Evolutionary conservation across 2,113 vertebrate genomes (phyloP).

Genomic region (Pleuronectes platessa): DNA sequence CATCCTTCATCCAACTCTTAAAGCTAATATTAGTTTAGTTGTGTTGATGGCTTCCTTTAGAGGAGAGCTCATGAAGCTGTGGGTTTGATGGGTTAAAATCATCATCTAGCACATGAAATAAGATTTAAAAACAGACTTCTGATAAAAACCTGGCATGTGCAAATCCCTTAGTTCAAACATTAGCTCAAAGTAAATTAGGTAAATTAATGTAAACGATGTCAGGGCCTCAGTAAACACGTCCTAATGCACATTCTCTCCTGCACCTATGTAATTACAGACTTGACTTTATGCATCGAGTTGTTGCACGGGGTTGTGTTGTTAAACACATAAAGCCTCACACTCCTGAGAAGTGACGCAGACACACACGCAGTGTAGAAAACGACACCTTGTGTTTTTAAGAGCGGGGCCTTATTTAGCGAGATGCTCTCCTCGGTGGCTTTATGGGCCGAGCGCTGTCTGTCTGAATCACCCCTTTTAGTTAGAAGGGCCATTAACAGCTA

Average conservation of each 20-base stretch:
- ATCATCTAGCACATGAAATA: not conserved
- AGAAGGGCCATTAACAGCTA: constrained; percentile 74
- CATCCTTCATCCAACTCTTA: constrained; percentile 45
- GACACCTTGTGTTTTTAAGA: constrained; percentile 50
- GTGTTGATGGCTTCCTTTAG: constrained; percentile 15
- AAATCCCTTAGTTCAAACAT: not conserved
- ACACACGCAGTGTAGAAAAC: constrained; percentile 22
- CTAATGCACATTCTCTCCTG: not conserved
- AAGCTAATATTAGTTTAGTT: constrained; percentile 52
- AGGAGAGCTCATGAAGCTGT: not conserved
- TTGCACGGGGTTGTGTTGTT: not conserved
- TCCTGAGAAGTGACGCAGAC: not conserved
- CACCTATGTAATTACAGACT: not conserved
- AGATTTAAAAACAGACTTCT: too few relatives aligned
- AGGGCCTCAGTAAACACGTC: not conserved
- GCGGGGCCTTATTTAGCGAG: constrained; percentile 60
- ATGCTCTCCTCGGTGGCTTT: constrained; percentile 48
- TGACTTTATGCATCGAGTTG: not conserved
- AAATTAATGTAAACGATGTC: not conserved
- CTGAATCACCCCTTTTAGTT: constrained; percentile 75
- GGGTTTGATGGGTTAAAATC: not conserved
- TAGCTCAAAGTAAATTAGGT: too few relatives aligned
- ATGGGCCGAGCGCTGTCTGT: constrained; percentile 45
- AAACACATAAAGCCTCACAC: constrained; percentile 4
- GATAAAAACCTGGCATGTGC: not conserved